phyloP scores from a whole-genome alignment of 2,888 invertebrate genomes.

The Xestia sexstrigata region DNA sequence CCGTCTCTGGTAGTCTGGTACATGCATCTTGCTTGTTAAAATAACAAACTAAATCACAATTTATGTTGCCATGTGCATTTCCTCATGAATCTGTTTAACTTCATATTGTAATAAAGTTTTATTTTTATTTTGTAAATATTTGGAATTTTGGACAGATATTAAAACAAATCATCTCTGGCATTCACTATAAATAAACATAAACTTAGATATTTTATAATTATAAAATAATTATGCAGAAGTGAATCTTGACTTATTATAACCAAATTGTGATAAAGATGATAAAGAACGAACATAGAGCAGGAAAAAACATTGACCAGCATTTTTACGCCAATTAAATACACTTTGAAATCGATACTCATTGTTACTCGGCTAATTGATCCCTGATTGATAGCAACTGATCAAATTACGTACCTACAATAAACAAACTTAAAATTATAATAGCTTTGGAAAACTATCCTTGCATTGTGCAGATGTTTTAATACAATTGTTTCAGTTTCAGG shows the following conservation, averaged over 20 bases:
- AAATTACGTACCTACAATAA: constrained; percentile 40
- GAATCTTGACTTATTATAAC: neutral
- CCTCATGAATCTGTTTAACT: constrained; percentile 52
- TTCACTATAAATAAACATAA: neutral
- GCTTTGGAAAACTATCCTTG: constrained; percentile 13
- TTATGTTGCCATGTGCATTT: constrained; percentile 58
- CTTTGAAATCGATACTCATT: constrained; percentile 55
- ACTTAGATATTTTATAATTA: neutral
- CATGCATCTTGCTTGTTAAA: constrained; percentile 23
- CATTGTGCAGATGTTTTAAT: neutral
- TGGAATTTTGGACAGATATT: constrained; percentile 2
- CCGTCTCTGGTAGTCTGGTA: constrained; percentile 36
- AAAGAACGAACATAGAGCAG: neutral
- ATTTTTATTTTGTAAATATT: constrained; percentile 38
- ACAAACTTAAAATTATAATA: constrained; percentile 7
- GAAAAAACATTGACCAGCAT: constrained; percentile 5
- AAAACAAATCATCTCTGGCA: constrained; percentile 1
- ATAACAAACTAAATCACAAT: constrained; percentile 56
- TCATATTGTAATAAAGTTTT: constrained; percentile 39
- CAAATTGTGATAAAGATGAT: neutral
- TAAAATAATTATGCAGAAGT: neutral
- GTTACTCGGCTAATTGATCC: constrained; percentile 54
- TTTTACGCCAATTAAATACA: constrained; percentile 42
- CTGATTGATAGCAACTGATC: constrained; percentile 63
- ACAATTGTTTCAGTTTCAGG: neutral